Base-by-base conservation (phyloP, 2,888 invertebrate species). In the Crepidodera aurea region DNA sequence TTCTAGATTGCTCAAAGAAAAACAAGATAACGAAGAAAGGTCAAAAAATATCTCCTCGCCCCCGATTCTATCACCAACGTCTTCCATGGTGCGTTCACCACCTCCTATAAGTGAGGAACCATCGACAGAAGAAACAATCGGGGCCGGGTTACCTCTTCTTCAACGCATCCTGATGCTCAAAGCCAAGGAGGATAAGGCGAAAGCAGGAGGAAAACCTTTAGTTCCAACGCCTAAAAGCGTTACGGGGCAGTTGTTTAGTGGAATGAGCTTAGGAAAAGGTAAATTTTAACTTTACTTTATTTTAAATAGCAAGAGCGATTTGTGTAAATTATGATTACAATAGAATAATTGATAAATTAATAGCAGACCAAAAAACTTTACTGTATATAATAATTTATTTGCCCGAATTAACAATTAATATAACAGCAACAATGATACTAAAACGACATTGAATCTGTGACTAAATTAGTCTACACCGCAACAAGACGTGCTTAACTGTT, bases 131-230 rank as follows among this genome's bases (percentile, higher is more conserved):
- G 89, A 90, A 80, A 84, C 88, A 10, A 86, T 89, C 58, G 90
- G 89, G 48, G 88, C 88, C 66, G 89, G 89, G 51, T 83, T 92
- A 53, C 90, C 92, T 3, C 84, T 93, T 2, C 80, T 91, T 18
- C 92, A 93, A 79, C 84, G 92, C 67, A 83, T 93, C 63, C 83
- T 91, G 18, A 82, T 91, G 66, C 83, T 92, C 46, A 92, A 92
- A 83, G 88, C 90, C 25, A 91, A 90, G 81, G 89, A 89, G 79
- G 92, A 91, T 69, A 73, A 70, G 51, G 70, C 71, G 10, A 70
- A 69, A 12, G 72, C 70, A 51, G 65, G 68, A 15, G 69, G 67
- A n/a, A 74, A 68, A 60, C 66, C 67, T 16, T 68, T 66, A 10
- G 66, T 70, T 1, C 67, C 67, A 19, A 69, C 69, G n/a, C 51